phyloP scores from a whole-genome alignment of 1,140 invertebrate species.

The Monochamus saltuarius region DNA sequence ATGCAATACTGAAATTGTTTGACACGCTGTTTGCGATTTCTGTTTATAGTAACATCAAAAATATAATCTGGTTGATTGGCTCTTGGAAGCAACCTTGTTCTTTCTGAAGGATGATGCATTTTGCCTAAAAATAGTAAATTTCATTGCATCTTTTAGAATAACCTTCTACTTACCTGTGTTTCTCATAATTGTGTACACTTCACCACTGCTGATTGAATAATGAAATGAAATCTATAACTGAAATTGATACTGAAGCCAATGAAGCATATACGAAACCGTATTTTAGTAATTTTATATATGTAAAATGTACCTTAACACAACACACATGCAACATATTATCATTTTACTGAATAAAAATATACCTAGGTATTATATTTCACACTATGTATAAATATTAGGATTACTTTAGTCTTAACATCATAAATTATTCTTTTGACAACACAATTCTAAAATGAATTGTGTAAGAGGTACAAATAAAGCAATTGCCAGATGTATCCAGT shows the following conservation, averaged over 20 bases:
- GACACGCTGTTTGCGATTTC: conserved; percentile 60
- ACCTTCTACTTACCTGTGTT: not conserved
- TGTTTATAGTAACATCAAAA: conserved; percentile 61
- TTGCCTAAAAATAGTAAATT: conserved; percentile 17
- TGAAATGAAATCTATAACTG: conserved; percentile 6
- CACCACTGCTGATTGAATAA: not conserved
- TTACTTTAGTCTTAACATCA: not conserved
- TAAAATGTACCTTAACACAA: not conserved
- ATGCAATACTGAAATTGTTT: conserved; percentile 71
- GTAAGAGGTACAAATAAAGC: not conserved
- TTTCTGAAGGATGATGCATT: conserved; percentile 29
- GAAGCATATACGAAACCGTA: conserved; percentile 37
- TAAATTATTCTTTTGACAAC: not conserved
- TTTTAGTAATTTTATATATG: conserved; percentile 11
- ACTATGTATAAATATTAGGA: not conserved
- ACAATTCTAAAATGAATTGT: conserved; percentile 1
- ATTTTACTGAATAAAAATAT: not conserved
- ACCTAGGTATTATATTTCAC: not conserved
- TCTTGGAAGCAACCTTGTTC: conserved; percentile 48
- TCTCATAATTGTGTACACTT: not conserved
- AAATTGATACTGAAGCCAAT: conserved; percentile 34
- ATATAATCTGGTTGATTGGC: conserved; percentile 59
- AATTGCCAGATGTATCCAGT: too few species aligned
- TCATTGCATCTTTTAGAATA: conserved; percentile 3
- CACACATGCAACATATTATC: not conserved